Evolutionary conservation across 2,888 invertebrate genomes (phyloP).

Genomic region (Aspidiotus destructor): DNA sequence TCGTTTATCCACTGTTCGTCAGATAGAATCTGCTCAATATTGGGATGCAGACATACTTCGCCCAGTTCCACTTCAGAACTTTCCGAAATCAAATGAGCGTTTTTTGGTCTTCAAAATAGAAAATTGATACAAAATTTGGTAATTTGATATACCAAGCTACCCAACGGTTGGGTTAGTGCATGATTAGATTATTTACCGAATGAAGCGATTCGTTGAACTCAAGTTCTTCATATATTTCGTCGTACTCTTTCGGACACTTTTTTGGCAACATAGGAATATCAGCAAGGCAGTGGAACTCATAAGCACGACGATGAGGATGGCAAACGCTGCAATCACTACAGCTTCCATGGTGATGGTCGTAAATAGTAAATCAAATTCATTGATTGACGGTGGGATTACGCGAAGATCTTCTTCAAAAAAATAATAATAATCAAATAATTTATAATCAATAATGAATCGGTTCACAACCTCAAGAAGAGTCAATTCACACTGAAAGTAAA

Average conservation of each 20-base stretch:
- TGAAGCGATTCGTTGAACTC: slow-evolving; percentile 20
- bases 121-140: not conserved
- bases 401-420: no score
- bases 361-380: not conserved
- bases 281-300: slow-evolving; percentile 24
- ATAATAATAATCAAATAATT: no score
- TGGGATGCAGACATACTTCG: slow-evolving; percentile 49
- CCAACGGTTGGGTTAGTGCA: not conserved
- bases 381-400: no score
- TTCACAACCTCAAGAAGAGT: no score
- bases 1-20: slow-evolving; percentile 62
- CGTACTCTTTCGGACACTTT: slow-evolving; percentile 23
- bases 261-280: slow-evolving; percentile 25
- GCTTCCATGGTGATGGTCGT: slow-evolving; percentile 22
- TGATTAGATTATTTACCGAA: slow-evolving; percentile 12
- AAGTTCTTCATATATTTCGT: slow-evolving; percentile 26
- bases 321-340: slow-evolving; percentile 26
- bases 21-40: slow-evolving; percentile 51
- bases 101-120: slow-evolving; percentile 23
- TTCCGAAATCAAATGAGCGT: slow-evolving; percentile 21
- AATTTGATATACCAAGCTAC: no score
- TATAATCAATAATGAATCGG: no score
- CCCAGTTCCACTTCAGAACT: slow-evolving; percentile 48
- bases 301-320: slow-evolving; percentile 21
- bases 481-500: no score